These are phyloP conservation scores for Cinclus cinclus DNA, from an alignment of 2,113 vertebrate genomes.

Conservation along the genomic window DNA sequence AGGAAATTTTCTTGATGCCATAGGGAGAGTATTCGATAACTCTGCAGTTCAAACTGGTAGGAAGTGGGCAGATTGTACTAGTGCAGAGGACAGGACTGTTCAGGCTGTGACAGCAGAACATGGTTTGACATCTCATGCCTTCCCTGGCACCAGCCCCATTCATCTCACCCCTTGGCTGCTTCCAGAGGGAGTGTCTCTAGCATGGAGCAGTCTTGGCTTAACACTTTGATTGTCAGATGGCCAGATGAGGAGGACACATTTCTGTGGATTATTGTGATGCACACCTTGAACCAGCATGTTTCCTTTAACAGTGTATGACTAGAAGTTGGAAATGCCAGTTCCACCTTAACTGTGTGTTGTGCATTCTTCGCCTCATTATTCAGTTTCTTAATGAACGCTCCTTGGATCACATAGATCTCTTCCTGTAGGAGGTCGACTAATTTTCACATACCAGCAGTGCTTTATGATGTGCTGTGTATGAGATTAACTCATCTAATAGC, in stretches of 20 bases:
- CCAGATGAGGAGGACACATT: neutral
- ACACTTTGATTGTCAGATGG: neutral
- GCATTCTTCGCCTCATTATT: neutral
- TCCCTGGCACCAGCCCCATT: neutral
- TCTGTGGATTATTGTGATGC: neutral
- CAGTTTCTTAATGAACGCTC: neutral
- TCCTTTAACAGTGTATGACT: neutral
- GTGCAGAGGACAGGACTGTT: neutral
- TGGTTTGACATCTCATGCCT: neutral
- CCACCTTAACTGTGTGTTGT: neutral
- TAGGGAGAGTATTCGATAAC: neutral
- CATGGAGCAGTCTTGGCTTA: neutral
- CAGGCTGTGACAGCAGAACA: accelerated
- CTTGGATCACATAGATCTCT: neutral
- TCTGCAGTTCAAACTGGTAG: neutral
- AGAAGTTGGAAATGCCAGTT: neutral
- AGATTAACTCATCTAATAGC: neutral
- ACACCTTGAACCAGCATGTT: neutral
- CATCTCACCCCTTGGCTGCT: neutral
- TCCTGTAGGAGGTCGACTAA: neutral
- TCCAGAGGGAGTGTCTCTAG: neutral
- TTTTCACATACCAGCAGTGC: neutral
- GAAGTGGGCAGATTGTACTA: neutral
- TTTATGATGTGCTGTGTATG: neutral
- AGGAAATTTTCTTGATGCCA: neutral